A percentile compares a stretch with the other conserved stretches of the same genome.
Evolutionary conservation across 2,113 vertebrate genomes (phyloP).

Genomic region (Willisornis vidua): DNA sequence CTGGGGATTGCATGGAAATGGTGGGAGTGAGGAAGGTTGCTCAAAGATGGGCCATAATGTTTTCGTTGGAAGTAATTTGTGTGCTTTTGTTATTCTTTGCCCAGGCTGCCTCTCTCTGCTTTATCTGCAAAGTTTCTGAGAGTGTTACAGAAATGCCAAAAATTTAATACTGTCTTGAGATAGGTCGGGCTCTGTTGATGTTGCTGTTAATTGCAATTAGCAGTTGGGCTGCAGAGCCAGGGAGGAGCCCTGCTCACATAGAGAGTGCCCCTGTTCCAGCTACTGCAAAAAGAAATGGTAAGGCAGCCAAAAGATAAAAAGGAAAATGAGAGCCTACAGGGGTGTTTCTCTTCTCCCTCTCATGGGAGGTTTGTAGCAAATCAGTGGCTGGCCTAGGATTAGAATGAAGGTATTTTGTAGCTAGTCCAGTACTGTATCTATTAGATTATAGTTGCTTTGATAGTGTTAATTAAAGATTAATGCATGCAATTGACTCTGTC

Average conservation of each 20-base stretch:
- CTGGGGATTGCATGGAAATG: not conserved
- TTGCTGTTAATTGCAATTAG: not conserved
- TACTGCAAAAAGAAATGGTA: not conserved
- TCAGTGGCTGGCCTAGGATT: not conserved
- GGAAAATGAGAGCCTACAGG: not conserved
- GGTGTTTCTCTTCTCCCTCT: not conserved
- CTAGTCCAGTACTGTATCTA: not conserved
- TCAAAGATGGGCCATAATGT: not conserved
- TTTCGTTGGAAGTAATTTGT: not conserved
- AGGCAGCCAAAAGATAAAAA: not conserved
- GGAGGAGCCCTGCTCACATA: not conserved
- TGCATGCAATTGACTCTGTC: not conserved
- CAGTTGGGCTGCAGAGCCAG: not conserved
- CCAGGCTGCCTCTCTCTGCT: not conserved
- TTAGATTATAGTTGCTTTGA: not conserved
- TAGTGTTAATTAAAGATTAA: constrained; percentile 2
- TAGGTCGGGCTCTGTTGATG: not conserved
- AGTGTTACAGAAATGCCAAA: not conserved
- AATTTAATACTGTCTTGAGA: not conserved
- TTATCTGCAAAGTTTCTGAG: not conserved
- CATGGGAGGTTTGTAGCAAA: not conserved
- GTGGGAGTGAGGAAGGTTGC: not conserved
- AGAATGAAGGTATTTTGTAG: not conserved
- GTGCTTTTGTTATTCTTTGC: not conserved
- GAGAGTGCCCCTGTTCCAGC: not conserved